Base-by-base conservation (phyloP, 64 coral and sea anemone genomes). In the Montipora efflorescens region DNA sequence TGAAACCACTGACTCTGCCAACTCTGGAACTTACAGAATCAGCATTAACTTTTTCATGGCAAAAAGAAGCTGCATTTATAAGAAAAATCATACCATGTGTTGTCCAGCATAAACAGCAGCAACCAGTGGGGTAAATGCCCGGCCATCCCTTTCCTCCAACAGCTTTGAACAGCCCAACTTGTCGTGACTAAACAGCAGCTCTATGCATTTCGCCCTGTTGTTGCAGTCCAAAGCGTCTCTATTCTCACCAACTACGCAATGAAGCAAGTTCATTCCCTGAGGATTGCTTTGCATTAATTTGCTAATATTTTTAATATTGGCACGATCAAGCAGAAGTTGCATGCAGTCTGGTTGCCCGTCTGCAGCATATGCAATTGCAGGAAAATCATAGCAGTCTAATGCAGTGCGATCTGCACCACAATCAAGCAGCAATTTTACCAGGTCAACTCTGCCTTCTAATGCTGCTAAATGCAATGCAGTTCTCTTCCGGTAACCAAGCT, bases 41-140 rank as follows among this genome's bases (percentile, higher is more conserved):
- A 36, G 36, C 7, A 11, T 6, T 57, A 57, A 57, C 53, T 57
- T 57, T 6, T 57, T 57, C 53, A 57, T 57, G 53, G 36, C 36
- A 36, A 36, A 36, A 36, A 36, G 36, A 36, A 36, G 1, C 36
- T 36, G 36, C 36, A 36, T 36, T 36, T 36, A 28, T 36, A 55
- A 55, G 10, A 55, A 55, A 55, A 55, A 55, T 10, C 61, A 64
- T 64, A 77, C 97, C 97, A 96, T 70, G 74, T 95, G 90, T 49
- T 98, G 97, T 46, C 86, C 94, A n/a, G 91, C 78, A 96, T 87
- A 84, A 15, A 98, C 79, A 78, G 97, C 94, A 73, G 97, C 94
- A 46, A 74, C 91, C 57, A 98, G 72, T 36, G 97, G 97, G 12
- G 88, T 64, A 47, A 90, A 78, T 5, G 59, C 71, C 59, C 72